Conservation (phyloP, 2,888 invertebrate species). For the Agonopterix subpropinquella region DNA sequence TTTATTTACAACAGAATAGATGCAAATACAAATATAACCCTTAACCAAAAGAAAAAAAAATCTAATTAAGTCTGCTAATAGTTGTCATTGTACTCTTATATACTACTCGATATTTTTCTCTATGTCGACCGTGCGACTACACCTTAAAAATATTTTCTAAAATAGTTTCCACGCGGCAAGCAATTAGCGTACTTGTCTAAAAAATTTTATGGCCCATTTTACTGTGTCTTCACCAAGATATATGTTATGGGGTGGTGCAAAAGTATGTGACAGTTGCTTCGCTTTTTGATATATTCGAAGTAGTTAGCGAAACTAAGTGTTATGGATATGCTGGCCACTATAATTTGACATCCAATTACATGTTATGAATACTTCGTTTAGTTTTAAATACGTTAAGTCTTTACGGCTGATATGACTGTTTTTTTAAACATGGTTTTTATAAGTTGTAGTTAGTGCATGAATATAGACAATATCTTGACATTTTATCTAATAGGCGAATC, state of each 20-base stretch:
- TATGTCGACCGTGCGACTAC: background rate
- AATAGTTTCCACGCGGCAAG: conserved; percentile 15
- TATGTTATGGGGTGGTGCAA: conserved; percentile 22
- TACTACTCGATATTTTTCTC: background rate
- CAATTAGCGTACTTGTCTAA: conserved; percentile 48
- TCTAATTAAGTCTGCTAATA: too few species aligned
- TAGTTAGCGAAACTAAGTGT: conserved; percentile 12
- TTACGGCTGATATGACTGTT: too few species aligned
- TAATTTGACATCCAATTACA: conserved; percentile 12
- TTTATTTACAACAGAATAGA: too few species aligned
- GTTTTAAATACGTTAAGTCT: too few species aligned
- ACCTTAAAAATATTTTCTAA: background rate
- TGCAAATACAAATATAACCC: too few species aligned
- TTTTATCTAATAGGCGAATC: too few species aligned
- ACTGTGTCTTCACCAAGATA: conserved; percentile 16
- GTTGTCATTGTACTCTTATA: too few species aligned
- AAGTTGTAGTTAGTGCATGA: too few species aligned
- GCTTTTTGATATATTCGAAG: conserved; percentile 20
- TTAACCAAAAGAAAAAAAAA: too few species aligned
- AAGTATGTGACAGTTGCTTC: conserved; percentile 26
- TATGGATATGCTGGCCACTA: conserved; percentile 3
- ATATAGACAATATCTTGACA: too few species aligned
- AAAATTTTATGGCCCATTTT: conserved; percentile 43
- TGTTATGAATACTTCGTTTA: background rate
- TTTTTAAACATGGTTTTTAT: too few species aligned